Conservation (phyloP, 1,140 invertebrate species). For the Drosophila cardini region DNA sequence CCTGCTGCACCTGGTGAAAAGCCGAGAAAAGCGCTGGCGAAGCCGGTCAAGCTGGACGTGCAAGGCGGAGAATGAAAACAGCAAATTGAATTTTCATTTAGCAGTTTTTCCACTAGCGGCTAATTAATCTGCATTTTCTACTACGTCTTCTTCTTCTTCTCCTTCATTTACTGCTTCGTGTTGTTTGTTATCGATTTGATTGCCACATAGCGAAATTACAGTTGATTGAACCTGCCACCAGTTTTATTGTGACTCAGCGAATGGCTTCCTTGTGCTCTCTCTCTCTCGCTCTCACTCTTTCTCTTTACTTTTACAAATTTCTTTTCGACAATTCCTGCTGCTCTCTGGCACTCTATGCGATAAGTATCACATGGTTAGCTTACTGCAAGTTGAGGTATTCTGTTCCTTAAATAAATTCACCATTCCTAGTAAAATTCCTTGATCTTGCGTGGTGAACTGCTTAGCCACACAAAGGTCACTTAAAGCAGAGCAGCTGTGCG, state of each 20-base stretch:
- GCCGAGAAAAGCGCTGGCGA: conserved; percentile 46
- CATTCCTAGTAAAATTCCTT: no score
- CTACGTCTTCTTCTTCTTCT: conserved; percentile 16
- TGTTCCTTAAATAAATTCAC: no score
- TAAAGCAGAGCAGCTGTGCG: no score
- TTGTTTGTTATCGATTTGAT: conserved; percentile 69
- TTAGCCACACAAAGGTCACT: no score
- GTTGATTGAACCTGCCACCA: conserved; percentile 68
- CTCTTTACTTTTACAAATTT: conserved; percentile 20
- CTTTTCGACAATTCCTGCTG: conserved; percentile 20
- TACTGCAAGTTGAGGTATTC: no score
- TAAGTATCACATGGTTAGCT: background rate
- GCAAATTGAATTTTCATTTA: conserved; percentile 48
- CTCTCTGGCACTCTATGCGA: conserved; percentile 7
- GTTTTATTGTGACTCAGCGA: conserved; percentile 30
- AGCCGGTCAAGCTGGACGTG: conserved; percentile 45
- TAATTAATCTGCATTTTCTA: conserved; percentile 72
- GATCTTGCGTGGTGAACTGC: no score
- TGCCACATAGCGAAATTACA: conserved; percentile 60
- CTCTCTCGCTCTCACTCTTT: background rate
- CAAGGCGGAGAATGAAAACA: conserved; percentile 18
- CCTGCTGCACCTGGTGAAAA: conserved; percentile 2
- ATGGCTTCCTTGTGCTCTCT: conserved; percentile 30
- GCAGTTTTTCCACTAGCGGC: conserved; percentile 24
- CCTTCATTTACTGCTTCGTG: conserved; percentile 13